These are phyloP conservation scores for Euproctis similis DNA, from an alignment of 2,888 invertebrate species.

Conservation along the genomic window DNA sequence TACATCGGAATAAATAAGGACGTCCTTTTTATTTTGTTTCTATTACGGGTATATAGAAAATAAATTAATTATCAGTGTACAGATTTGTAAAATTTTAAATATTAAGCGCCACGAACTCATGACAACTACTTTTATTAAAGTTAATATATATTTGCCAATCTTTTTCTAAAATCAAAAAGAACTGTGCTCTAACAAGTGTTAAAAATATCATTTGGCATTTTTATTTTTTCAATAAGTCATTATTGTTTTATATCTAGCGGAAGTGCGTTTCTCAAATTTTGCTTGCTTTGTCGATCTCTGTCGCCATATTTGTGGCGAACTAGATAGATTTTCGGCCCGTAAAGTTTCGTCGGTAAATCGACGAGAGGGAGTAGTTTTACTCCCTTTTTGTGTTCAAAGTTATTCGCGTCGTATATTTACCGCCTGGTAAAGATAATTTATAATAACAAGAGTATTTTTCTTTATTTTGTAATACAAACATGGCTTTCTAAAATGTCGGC, in stretches of 20 bases:
- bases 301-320: conserved; percentile 84
- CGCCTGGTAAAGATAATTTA: conserved; percentile 45
- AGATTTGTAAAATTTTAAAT: no score
- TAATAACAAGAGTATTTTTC: conserved; percentile 58
- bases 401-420: conserved; percentile 43
- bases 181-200: no score
- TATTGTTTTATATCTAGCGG: no score
- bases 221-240: no score
- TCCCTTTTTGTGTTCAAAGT: conserved; percentile 67
- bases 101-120: no score
- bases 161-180: no score
- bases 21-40: no score
- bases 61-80: no score
- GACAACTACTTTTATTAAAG: conserved; percentile 25
- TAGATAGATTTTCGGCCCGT: conserved; percentile 56
- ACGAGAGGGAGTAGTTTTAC: conserved; percentile 80
- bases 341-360: conserved; percentile 79
- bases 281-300: conserved; percentile 66
- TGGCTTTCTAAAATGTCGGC: conserved; percentile 90
- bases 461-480: conserved; percentile 79
- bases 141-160: no score
- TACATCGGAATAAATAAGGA: no score
- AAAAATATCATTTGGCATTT: no score
- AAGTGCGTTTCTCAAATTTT: conserved; percentile 63
- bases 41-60: no score